Evolutionary conservation across 2,113 vertebrate species (phyloP).

Genomic region (Carassius auratus): DNA sequence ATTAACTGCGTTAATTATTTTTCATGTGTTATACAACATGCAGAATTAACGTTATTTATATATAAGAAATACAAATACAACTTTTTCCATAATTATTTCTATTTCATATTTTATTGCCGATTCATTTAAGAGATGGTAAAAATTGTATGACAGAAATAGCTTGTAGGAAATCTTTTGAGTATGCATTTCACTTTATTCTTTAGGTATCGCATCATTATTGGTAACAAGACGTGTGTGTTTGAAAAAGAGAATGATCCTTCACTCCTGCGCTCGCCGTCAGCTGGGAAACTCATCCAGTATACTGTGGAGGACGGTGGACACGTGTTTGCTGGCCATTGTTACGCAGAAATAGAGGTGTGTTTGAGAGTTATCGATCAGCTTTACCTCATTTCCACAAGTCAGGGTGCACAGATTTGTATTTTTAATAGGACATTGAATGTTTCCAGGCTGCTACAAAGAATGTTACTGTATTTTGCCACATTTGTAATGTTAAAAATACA

Average conservation of each 20-base stretch:
- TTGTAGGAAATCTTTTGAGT: neutral
- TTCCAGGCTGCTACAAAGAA: neutral
- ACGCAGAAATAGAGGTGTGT: conserved; percentile 95
- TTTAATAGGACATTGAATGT: neutral
- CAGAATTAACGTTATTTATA: neutral
- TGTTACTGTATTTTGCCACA: neutral
- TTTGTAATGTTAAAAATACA: neutral
- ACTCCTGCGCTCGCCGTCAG: conserved; percentile 91
- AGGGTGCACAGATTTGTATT: neutral
- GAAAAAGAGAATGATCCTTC: conserved; percentile 98
- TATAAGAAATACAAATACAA: neutral
- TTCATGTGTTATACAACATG: too few species aligned
- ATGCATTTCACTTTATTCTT: neutral
- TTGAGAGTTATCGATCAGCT: neutral
- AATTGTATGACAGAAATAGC: neutral
- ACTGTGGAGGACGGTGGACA: conserved; percentile 96
- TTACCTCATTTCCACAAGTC: neutral
- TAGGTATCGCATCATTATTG: conserved; percentile 97
- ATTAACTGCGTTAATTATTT: neutral
- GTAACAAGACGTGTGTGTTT: conserved; percentile 99
- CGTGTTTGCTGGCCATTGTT: conserved; percentile 94
- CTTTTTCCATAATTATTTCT: neutral
- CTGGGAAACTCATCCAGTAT: conserved; percentile 96
- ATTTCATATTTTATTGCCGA: neutral
- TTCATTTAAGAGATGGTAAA: neutral